Conservation (phyloP, 1,140 invertebrate genomes). For the Orchesella cincta region DNA sequence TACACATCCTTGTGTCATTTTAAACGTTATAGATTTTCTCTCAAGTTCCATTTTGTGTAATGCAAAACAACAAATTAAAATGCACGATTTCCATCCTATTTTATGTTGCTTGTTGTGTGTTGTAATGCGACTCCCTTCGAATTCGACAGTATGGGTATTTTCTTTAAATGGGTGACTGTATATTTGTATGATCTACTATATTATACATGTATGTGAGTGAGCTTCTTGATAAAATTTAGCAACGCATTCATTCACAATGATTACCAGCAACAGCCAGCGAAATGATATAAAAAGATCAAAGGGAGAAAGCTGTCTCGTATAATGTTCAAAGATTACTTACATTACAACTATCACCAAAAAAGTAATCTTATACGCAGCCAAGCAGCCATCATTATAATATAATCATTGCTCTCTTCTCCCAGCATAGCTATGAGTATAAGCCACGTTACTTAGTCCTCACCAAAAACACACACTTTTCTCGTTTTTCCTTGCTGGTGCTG, state of each 20-base stretch:
- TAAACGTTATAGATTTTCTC: not conserved
- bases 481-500: too few species aligned
- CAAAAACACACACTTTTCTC: too few species aligned
- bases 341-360: constrained; percentile 14
- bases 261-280: not conserved
- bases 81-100: not conserved
- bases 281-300: constrained; percentile 26
- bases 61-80: not conserved
- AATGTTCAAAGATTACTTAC: constrained; percentile 20
- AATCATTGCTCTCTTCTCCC: not conserved
- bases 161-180: too few species aligned
- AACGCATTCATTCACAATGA: constrained; percentile 24
- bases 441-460: too few species aligned
- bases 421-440: not conserved
- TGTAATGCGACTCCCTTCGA: too few species aligned
- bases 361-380: constrained; percentile 11
- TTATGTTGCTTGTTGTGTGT: too few species aligned
- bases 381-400: not conserved
- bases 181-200: too few species aligned
- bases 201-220: too few species aligned
- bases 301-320: constrained; percentile 25
- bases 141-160: too few species aligned
- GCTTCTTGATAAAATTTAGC: constrained; percentile 4
- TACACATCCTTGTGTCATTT: too few species aligned
- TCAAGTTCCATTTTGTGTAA: not conserved